phyloP scores from a whole-genome alignment of 2,888 invertebrate species.

The Acleris cristana region DNA sequence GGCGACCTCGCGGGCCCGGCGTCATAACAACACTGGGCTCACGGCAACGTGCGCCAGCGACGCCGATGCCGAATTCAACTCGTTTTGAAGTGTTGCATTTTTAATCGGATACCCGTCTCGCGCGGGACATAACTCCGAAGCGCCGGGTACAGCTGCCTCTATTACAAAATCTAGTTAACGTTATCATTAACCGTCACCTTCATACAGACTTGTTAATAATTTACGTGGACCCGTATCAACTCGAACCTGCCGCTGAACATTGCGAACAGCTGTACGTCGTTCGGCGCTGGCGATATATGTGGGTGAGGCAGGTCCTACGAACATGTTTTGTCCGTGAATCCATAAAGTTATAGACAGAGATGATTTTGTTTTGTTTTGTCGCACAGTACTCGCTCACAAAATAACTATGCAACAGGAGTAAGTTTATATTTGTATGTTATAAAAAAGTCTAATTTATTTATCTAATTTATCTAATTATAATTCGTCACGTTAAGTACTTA shows the following conservation, averaged over 20 bases:
- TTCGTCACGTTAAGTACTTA: too few relatives aligned
- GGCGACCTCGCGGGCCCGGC: slow-evolving; percentile 61
- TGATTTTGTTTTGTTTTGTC: neutral
- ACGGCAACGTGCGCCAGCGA: slow-evolving; percentile 71
- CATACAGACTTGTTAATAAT: slow-evolving; percentile 75
- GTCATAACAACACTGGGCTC: slow-evolving; percentile 67
- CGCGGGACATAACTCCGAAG: slow-evolving; percentile 81
- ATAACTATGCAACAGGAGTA: neutral
- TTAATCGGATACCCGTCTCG: slow-evolving; percentile 80
- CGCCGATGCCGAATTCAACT: slow-evolving; percentile 72
- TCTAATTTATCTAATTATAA: too few relatives aligned
- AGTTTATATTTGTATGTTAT: neutral
- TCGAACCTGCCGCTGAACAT: slow-evolving; percentile 42
- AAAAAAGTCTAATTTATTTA: too few relatives aligned
- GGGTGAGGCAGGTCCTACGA: slow-evolving; percentile 20
- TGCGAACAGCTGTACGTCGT: slow-evolving; percentile 35
- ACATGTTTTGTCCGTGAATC: slow-evolving; percentile 7
- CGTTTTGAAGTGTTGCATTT: slow-evolving; percentile 81
- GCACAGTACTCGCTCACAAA: neutral
- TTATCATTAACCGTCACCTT: slow-evolving; percentile 80
- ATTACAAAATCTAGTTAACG: slow-evolving; percentile 82
- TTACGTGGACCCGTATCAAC: slow-evolving; percentile 67
- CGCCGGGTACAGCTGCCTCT: slow-evolving; percentile 76
- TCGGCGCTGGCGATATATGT: slow-evolving; percentile 30
- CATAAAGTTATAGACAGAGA: neutral